Conservation (phyloP, 2,797 vertebrate genomes). For the Acrossocheilus wenchowensis region DNA sequence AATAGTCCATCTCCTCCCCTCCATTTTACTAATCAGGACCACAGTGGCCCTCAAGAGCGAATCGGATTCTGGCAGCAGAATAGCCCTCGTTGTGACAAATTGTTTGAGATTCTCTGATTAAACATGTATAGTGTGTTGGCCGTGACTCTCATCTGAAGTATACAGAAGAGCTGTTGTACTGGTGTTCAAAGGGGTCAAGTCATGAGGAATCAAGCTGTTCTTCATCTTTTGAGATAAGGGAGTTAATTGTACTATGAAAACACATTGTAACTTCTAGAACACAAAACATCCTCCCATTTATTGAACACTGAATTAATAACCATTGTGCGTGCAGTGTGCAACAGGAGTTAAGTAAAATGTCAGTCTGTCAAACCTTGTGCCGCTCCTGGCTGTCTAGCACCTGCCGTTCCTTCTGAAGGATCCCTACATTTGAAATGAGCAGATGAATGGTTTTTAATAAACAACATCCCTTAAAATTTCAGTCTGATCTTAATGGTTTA, state of each 20-base stretch:
- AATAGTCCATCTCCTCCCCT: constrained; percentile 31
- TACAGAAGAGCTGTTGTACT: constrained; percentile 41
- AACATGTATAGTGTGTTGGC: constrained; percentile 21
- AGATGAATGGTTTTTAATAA: background rate
- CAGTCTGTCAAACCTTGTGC: background rate
- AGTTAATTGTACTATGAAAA: constrained; percentile 29
- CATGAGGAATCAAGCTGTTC: background rate
- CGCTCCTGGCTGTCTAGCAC: background rate
- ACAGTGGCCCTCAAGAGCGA: constrained; percentile 28
- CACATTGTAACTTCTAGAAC: constrained; percentile 8
- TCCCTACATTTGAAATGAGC: background rate
- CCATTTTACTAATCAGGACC: constrained; percentile 25
- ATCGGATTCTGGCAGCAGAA: constrained; percentile 29
- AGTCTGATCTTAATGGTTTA: background rate
- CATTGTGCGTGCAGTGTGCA: background rate
- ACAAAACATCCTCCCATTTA: background rate
- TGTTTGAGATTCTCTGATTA: constrained; percentile 21
- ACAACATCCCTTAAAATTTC: background rate
- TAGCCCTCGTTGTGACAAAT: constrained; percentile 38
- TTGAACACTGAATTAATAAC: background rate
- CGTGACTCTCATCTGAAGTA: constrained; percentile 12
- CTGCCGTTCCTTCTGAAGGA: background rate
- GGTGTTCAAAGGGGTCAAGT: constrained; percentile 8
- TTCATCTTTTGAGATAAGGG: constrained; percentile 30
- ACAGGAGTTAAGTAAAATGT: background rate